Evolutionary conservation across 2,113 vertebrate genomes (phyloP), one percentile per base, ranked within the genome.

Genomic region (Peromyscus leucopus): DNA sequence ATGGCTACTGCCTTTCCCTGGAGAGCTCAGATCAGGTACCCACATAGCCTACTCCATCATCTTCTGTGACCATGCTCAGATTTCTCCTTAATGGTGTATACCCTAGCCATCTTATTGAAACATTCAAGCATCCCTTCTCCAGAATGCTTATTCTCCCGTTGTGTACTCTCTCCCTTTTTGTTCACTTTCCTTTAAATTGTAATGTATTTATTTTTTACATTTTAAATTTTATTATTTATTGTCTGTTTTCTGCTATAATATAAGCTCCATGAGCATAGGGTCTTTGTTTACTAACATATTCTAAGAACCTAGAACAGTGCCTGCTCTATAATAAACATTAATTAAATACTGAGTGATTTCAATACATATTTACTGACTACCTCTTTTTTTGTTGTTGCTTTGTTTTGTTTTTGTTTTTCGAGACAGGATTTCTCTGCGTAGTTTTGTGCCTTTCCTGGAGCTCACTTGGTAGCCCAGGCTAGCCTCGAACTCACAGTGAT

Each of bases 231-330:
- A 11, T 72, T 84, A 0, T 55, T 80, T 89, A 36, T 76, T 83
- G 33, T 65, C 39, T 91, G 2, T 55, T 24, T 91, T 11, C 19
- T 90, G n/a, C 7, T 92, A 90, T 26, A 2, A 59, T 55, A 8
- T 65, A 71, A 75, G 5, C 96, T 93, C 80, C 31, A 72, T 39
- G 51, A 89, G 48, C 21, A 0, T 91, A 75, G 22, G 17, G 24
- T 74, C 24, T 90, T 90, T 92, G 57, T 69, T 89, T 91, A 92
- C 63, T 90, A 26, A 80, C 89, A 17, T 75, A 89, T 69, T 15
- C 19, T 0, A 55, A 85, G 11, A 84, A 63, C 39, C 71, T 65
- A 92, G 78, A 93, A 96, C 9, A 86, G 22, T 94, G 59, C 13
- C 57, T 94, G 31, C 5, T 39, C 75, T 0, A 5, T 46, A 84